These are phyloP conservation scores for Idaea biselata DNA, from an alignment of 2,888 invertebrate genomes.

Conservation along the genomic window DNA sequence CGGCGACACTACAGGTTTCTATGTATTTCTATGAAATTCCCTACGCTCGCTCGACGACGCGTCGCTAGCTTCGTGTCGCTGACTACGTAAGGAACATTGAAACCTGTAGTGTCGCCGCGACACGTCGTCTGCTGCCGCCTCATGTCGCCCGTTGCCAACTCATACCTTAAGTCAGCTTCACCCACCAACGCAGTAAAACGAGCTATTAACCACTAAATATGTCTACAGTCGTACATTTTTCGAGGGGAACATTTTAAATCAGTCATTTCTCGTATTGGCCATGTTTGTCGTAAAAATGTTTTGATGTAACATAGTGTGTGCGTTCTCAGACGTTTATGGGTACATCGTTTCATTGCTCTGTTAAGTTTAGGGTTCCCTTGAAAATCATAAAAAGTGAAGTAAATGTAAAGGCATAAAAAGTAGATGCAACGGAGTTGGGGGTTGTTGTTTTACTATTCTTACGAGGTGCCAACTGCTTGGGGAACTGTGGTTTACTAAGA, in stretches of 20 bases:
- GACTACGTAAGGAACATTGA: too few relatives aligned
- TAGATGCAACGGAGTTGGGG: neutral
- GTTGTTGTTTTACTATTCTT: neutral
- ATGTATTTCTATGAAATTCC: too few relatives aligned
- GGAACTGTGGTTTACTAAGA: neutral
- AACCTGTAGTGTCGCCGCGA: too few relatives aligned
- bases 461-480: too few relatives aligned
- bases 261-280: conserved; percentile 62
- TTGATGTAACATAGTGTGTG: conserved; percentile 60
- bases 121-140: too few relatives aligned
- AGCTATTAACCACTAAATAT: conserved; percentile 60
- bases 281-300: conserved; percentile 65
- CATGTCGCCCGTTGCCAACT: too few relatives aligned
- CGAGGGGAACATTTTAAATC: conserved; percentile 65
- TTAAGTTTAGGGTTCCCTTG: neutral
- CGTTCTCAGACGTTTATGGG: conserved; percentile 59
- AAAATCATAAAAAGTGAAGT: neutral
- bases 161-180: neutral
- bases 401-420: neutral
- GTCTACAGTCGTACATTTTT: conserved; percentile 68
- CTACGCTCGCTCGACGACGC: too few relatives aligned
- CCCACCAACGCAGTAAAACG: conserved; percentile 28
- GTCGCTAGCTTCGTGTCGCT: too few relatives aligned
- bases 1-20: too few relatives aligned
- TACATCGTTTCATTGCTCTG: conserved; percentile 42